Conservation (phyloP, 2,797 vertebrate species). For the Labroides dimidiatus region DNA sequence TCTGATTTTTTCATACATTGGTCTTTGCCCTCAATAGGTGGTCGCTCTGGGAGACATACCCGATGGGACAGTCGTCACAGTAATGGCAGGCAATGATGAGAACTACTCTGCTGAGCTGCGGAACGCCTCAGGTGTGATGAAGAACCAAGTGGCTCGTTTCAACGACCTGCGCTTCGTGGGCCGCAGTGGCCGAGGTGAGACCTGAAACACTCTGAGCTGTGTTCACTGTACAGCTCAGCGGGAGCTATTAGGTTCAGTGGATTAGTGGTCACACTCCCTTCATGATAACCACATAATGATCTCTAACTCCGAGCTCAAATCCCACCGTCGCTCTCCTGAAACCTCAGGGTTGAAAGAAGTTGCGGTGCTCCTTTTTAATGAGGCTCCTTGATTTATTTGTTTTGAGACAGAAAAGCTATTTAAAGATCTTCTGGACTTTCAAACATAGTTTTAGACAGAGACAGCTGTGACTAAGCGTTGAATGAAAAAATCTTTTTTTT, state of each 20-base stretch:
- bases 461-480: not conserved
- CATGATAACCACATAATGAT: constrained; percentile 77
- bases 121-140: constrained; percentile 98
- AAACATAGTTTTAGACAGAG: constrained; percentile 1
- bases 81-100: constrained; percentile 99
- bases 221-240: constrained; percentile 18
- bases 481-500: not conserved
- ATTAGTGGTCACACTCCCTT: constrained; percentile 77
- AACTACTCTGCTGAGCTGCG: constrained; percentile 98
- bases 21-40: constrained; percentile 83
- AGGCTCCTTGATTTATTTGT: constrained; percentile 1
- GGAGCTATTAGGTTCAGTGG: constrained; percentile 71
- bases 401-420: not conserved
- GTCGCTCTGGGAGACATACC: constrained; percentile 97
- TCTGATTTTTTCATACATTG: constrained; percentile 16
- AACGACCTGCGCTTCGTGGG: constrained; percentile 99
- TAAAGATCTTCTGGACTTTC: not conserved
- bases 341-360: constrained; percentile 47
- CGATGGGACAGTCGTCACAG: constrained; percentile 97
- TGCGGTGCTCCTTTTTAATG: constrained; percentile 18
- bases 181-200: constrained; percentile 97
- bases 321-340: constrained; percentile 47
- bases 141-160: constrained; percentile 99
- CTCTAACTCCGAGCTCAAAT: constrained; percentile 54
- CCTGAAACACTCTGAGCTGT: constrained; percentile 44